These are phyloP conservation scores for Popillia japonica DNA, from an alignment of 1,140 invertebrate species.

Conservation along the genomic window DNA sequence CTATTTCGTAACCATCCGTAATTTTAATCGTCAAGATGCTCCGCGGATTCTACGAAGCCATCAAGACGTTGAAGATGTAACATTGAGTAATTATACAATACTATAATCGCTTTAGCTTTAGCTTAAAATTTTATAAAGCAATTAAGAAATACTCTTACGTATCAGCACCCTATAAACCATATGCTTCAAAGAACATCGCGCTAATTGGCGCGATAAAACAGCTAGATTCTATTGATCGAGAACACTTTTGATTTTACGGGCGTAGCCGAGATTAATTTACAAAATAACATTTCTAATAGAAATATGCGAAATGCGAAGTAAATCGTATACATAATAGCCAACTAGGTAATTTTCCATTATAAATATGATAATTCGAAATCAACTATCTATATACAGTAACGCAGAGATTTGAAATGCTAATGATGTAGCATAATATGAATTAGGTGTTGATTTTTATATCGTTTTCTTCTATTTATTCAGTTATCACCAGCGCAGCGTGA, in stretches of 20 bases:
- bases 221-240: background rate
- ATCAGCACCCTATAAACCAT: background rate
- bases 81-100: background rate
- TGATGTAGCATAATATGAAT: conserved; percentile 19
- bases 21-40: background rate
- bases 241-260: background rate
- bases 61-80: background rate
- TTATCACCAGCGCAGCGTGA: conserved; percentile 23
- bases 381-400: conserved; percentile 23
- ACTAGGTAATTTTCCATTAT: conserved; percentile 25
- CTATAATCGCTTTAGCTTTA: background rate
- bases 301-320: background rate
- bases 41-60: background rate
- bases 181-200: background rate
- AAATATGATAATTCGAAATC: conserved; percentile 25
- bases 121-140: background rate
- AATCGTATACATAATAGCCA: background rate
- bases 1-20: background rate
- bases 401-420: conserved; percentile 22
- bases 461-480: conserved; percentile 29
- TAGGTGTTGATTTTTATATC: conserved; percentile 24
- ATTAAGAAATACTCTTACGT: background rate
- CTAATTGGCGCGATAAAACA: background rate
- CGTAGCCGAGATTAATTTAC: background rate
- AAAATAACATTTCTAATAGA: background rate